Base-by-base conservation (phyloP, 2,113 vertebrate species). In the Microtus richardsoni region DNA sequence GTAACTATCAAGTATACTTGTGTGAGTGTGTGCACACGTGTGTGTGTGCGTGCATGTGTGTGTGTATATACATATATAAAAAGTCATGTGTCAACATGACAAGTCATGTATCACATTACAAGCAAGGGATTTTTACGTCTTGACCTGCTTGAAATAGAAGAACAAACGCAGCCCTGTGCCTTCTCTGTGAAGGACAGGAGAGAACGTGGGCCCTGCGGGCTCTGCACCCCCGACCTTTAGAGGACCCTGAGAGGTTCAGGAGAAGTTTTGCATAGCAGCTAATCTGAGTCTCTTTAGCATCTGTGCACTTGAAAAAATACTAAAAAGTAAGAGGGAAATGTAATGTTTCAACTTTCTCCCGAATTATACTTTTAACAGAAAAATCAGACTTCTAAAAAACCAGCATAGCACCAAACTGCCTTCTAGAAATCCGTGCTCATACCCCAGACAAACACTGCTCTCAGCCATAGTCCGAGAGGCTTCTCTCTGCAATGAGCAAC, bases 41-140 rank as follows among this genome's bases (percentile, higher is more conserved):
- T 58, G 52, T 58, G 44, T 58, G 70, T 52, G 19, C 6, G 6
- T 24, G 70, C 41, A 41, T 12, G 11, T n/a, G 24, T 2, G 11
- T 74, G 1, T 39, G 1, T n/a, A 22, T 14, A 2, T 21, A 39
- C 7, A 28, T 28, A 26, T 39, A 30, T 14, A 91, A 39, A 66
- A 88, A 87, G 74, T 24, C 33, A 33, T 22, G 66, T 93, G 68
- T 90, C 71, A n/a, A n/a, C n/a, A n/a, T n/a, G n/a, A n/a, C n/a
- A n/a, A n/a, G n/a, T n/a, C n/a, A n/a, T n/a, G n/a, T n/a, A n/a
- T n/a, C 64, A 21, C 75, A 94, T 90, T 79, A 60, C 3, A 84
- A 94, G 7, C 39, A 95, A 39, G 41, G 89, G 74, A n/a, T 80
- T 84, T 92, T 91, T 66, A 19, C 36, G 26, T 75, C 39, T 83